Percentiles rank a stretch among this genome's conserved stretches.
Evolutionary conservation across 2,888 invertebrate species (phyloP).

Genomic region (Stegana nigrithorax): DNA sequence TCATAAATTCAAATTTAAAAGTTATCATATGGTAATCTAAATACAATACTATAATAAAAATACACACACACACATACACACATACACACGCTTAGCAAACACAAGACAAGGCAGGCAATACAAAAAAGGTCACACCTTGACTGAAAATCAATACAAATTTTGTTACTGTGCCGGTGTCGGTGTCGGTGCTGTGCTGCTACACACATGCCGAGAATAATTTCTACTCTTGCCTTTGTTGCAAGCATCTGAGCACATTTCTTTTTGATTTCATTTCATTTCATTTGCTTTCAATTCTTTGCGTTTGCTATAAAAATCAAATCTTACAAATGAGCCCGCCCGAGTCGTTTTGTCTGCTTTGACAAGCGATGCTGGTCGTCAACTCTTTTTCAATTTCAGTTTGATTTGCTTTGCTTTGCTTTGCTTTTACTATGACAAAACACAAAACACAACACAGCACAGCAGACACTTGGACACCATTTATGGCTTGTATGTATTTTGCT

Average conservation of each 20-base stretch:
- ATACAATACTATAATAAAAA: slow-evolving; percentile 1
- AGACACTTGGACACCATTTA: slow-evolving; percentile 15
- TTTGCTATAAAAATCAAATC: slow-evolving; percentile 30
- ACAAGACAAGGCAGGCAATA: not conserved
- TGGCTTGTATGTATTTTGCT: slow-evolving; percentile 48
- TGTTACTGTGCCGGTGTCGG: slow-evolving; percentile 12
- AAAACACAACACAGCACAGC: slow-evolving; percentile 20
- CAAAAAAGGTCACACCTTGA: not conserved
- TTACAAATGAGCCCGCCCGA: slow-evolving; percentile 58
- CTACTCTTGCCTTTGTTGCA: too few species aligned
- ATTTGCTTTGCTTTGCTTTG: not conserved
- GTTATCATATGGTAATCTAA: slow-evolving; percentile 11
- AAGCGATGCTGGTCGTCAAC: slow-evolving; percentile 9
- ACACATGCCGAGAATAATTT: too few species aligned
- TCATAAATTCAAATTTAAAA: slow-evolving; percentile 2
- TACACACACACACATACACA: not conserved
- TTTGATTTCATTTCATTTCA: too few species aligned
- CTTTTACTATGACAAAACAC: too few species aligned
- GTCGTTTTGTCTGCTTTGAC: slow-evolving; percentile 24
- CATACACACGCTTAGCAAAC: not conserved
- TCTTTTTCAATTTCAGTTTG: too few species aligned
- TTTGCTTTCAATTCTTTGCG: slow-evolving; percentile 6
- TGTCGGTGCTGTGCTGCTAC: too few species aligned
- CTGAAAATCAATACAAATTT: not conserved
- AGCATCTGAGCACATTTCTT: too few species aligned